phyloP scores from a whole-genome alignment of 2,888 invertebrate species.

The Nebria brevicollis region DNA sequence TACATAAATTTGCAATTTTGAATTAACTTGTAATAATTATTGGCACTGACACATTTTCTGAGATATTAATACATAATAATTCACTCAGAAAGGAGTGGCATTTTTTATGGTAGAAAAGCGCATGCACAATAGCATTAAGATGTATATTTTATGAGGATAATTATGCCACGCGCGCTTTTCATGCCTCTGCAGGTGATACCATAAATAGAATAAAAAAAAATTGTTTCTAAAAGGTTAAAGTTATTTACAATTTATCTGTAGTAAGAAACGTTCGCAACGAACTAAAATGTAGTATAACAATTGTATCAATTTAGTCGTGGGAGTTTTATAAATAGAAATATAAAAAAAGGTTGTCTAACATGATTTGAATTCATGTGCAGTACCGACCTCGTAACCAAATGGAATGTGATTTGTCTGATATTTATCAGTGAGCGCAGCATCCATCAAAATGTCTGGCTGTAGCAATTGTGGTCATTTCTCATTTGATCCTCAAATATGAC shows the following conservation, averaged over 20 bases:
- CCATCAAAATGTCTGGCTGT: slow-evolving; percentile 12
- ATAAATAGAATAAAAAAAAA: neutral
- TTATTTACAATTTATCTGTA: neutral
- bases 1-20: neutral
- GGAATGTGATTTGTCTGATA: slow-evolving; percentile 23
- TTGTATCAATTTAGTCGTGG: neutral
- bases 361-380: slow-evolving; percentile 2
- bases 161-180: neutral
- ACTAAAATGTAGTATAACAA: neutral
- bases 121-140: neutral
- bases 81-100: neutral
- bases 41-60: neutral
- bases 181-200: neutral
- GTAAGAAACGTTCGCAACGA: neutral
- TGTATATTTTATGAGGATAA: neutral
- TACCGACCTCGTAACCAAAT: neutral
- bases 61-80: neutral
- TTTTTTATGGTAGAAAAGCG: neutral
- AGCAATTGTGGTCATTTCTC: slow-evolving; percentile 17
- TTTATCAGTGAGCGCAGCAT: slow-evolving; percentile 9
- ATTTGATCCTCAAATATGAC: slow-evolving; percentile 14
- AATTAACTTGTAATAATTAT: neutral
- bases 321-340: neutral
- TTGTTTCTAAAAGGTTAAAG: too few relatives aligned
- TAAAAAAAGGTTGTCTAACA: neutral